These are phyloP conservation scores for Cephalotes varians DNA, from an alignment of 2,888 invertebrate genomes.

Conservation along the genomic window DNA sequence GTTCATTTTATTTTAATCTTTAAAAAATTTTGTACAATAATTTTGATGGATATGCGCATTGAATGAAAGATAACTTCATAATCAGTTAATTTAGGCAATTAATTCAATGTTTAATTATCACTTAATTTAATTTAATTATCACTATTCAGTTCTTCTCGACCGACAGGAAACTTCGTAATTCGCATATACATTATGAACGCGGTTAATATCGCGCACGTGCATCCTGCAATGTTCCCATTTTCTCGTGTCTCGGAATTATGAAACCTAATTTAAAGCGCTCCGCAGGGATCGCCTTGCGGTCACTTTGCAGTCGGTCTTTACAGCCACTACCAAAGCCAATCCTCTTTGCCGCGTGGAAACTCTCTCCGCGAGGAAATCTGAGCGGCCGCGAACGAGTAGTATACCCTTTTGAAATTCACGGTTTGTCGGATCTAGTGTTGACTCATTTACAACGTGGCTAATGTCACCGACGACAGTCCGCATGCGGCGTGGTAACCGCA, in stretches of 20 bases:
- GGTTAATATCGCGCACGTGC: constrained; percentile 10
- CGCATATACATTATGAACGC: constrained; percentile 24
- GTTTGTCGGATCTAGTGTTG: constrained; percentile 43
- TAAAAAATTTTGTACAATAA: neutral
- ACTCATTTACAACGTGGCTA: constrained; percentile 41
- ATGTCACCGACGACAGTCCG: constrained; percentile 45
- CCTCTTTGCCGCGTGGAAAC: constrained; percentile 38
- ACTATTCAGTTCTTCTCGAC: constrained; percentile 17
- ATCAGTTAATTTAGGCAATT: neutral
- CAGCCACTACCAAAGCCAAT: constrained; percentile 15
- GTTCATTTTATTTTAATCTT: neutral
- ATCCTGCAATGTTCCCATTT: neutral
- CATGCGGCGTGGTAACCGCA: neutral
- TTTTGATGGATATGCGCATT: neutral
- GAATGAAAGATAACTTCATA: neutral
- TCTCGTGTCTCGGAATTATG: constrained; percentile 15
- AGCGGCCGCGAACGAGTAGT: neutral
- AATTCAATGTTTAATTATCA: constrained; percentile 1
- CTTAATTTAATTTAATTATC: constrained; percentile 7
- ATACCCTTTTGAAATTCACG: constrained; percentile 43
- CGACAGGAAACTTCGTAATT: constrained; percentile 37
- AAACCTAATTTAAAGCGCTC: constrained; percentile 37
- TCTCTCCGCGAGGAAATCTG: constrained; percentile 40
- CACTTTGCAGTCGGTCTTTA: constrained; percentile 39
- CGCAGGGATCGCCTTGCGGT: constrained; percentile 31